These are phyloP conservation scores for Amazonetta brasiliensis DNA, from an alignment of 2,797 vertebrate species.

Conservation along the genomic window DNA sequence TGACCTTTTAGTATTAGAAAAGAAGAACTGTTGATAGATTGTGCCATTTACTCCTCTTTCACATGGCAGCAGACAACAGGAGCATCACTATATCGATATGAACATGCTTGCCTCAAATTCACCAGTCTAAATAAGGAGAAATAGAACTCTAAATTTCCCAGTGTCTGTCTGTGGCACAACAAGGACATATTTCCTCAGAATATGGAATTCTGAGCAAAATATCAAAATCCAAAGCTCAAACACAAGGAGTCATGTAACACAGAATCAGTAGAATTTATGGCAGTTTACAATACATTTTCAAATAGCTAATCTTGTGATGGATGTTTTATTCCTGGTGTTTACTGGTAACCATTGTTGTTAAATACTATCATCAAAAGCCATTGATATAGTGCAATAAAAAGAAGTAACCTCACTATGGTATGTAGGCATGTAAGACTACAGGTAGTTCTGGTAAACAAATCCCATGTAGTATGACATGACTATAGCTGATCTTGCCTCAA, in stretches of 20 bases:
- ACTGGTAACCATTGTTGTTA: neutral
- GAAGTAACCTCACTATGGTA: neutral
- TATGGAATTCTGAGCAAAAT: neutral
- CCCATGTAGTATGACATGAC: neutral
- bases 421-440: neutral
- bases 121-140: neutral
- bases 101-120: neutral
- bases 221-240: neutral
- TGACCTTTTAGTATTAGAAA: neutral
- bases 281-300: neutral
- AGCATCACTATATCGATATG: neutral
- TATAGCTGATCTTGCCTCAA: neutral
- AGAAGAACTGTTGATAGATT: neutral
- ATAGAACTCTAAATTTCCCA: neutral
- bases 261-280: neutral
- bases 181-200: neutral
- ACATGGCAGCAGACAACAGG: neutral
- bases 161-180: fast-evolving
- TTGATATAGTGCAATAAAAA: neutral
- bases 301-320: neutral
- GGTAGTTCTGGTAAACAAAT: neutral
- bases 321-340: neutral
- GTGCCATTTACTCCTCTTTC: neutral
- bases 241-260: neutral
- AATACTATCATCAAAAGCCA: neutral